Base-by-base conservation (phyloP, 35 echinoderm and acorn worm genomes). In the Apostichopus parvimensis region DNA sequence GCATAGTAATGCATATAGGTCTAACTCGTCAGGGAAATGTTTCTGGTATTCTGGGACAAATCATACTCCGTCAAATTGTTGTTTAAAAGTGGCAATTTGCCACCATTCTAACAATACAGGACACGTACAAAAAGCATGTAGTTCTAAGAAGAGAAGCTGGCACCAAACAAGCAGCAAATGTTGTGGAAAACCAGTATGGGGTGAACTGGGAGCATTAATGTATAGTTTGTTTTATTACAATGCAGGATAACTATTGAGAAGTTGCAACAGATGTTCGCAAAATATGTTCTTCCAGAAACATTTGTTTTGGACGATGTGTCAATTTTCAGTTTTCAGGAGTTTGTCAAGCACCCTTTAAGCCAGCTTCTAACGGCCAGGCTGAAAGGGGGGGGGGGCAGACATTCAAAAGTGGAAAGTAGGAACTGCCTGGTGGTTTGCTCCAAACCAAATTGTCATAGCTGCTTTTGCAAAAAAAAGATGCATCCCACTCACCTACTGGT, bases 401-500 rank as follows among this genome's bases (percentile, higher is more conserved):
- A 25, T 79, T 92, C 8, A 92, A 96, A 92, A 80, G 79, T 45
- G 92, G 72, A 11, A 65, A 75, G 75, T 53, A 23, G 18, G 91
- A 70, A 56, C 82, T 91, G 82, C 23, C 66, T 28, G 83, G n/a
- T 53, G 90, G 91, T 60, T 86, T 76, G 2, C 20, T 92, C 9
- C 53, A 92, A 53, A 96, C 95, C 17, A 94, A 93, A 86, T 22
- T 93, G 53, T 90, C 95, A 79, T n/a, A 90, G 61, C 90, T 96
- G 54, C 71, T 96, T 17, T 76, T 93, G 22, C 79, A 87, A 17
- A 92, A 94, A 54, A 26, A 81, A 17, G 80, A 88, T 54, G 94
- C 84, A 28, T 92, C 95, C 54, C 95, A 94, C 34, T 70, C 90
- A 28, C 92, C 84, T 4, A 96, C 92, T 11, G 95, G 83, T 23